Evolutionary conservation across 1,140 invertebrate species (phyloP).

Genomic region (Cherax destructor): DNA sequence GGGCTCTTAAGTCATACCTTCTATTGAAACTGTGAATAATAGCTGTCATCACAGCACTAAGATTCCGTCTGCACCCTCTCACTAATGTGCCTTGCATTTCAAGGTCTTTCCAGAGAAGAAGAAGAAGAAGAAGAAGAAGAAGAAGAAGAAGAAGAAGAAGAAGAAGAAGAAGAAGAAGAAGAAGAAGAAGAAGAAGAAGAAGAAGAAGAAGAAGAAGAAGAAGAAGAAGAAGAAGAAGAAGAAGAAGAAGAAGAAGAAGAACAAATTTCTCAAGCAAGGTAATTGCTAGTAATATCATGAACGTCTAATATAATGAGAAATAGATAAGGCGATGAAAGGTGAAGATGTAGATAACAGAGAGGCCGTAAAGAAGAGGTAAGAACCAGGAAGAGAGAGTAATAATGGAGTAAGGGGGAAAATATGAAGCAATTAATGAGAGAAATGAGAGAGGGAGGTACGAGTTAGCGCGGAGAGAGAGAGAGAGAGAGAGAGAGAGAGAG

Average conservation of each 20-base stretch:
- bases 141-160: background rate
- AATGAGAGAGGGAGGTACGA: background rate
- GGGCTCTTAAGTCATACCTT: too few relatives aligned
- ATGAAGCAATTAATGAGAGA: background rate
- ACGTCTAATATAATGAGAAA: background rate
- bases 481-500: conserved; percentile 28
- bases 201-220: background rate
- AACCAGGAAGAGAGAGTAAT: background rate
- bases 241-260: too few relatives aligned
- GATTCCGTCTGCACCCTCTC: too few relatives aligned
- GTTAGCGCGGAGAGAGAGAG: background rate
- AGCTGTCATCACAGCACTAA: too few relatives aligned
- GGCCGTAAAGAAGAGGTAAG: background rate
- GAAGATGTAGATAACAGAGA: background rate
- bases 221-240: background rate
- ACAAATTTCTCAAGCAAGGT: background rate
- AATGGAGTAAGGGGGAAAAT: background rate
- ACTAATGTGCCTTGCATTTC: too few relatives aligned
- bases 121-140: background rate
- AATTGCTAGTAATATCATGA: background rate
- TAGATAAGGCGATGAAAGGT: conserved; percentile 2
- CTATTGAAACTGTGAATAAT: too few relatives aligned
- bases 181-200: background rate
- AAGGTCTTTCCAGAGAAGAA: too few relatives aligned
- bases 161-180: background rate